These are phyloP conservation scores for Episyrphus balteatus DNA, from an alignment of 1,140 invertebrate species.

Conservation along the genomic window DNA sequence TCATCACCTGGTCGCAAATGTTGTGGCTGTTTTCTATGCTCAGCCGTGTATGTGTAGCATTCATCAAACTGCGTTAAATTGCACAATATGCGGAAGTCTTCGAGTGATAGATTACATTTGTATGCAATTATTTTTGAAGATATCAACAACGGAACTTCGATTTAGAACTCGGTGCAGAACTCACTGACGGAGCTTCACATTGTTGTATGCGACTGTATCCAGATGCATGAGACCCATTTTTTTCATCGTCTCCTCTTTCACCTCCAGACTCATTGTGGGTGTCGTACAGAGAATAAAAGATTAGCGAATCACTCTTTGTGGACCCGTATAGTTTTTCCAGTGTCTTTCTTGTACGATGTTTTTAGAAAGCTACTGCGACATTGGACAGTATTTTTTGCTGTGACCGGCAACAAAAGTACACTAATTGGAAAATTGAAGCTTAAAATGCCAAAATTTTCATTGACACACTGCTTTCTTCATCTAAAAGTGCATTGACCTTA, in stretches of 20 bases:
- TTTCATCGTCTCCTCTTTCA: slow-evolving; percentile 54
- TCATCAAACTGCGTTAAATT: slow-evolving; percentile 52
- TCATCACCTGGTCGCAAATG: slow-evolving; percentile 64
- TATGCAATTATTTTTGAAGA: slow-evolving; percentile 41
- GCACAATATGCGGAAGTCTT: slow-evolving; percentile 47
- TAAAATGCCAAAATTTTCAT: too few species aligned
- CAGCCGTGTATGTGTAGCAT: slow-evolving; percentile 57
- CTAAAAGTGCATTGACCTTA: too few species aligned
- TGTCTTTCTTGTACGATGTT: too few species aligned
- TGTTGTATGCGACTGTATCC: slow-evolving; percentile 10
- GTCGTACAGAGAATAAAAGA: slow-evolving; percentile 68
- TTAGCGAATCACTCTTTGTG: slow-evolving; percentile 63
- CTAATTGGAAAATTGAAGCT: too few species aligned
- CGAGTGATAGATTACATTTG: slow-evolving; percentile 41
- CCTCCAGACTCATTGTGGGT: slow-evolving; percentile 56
- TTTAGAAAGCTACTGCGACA: too few species aligned
- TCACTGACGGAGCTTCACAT: slow-evolving; percentile 5
- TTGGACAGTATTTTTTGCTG: too few species aligned
- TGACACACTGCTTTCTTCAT: too few species aligned
- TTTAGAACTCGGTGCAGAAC: neutral
- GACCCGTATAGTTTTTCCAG: slow-evolving; percentile 74
- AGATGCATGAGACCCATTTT: slow-evolving; percentile 9
- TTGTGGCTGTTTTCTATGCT: slow-evolving; percentile 73
- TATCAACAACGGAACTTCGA: slow-evolving; percentile 3
- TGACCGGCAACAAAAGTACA: too few species aligned